phyloP scores from a whole-genome alignment of 92 coral and sea anemone species.

The Scolanthus callimorphus region DNA sequence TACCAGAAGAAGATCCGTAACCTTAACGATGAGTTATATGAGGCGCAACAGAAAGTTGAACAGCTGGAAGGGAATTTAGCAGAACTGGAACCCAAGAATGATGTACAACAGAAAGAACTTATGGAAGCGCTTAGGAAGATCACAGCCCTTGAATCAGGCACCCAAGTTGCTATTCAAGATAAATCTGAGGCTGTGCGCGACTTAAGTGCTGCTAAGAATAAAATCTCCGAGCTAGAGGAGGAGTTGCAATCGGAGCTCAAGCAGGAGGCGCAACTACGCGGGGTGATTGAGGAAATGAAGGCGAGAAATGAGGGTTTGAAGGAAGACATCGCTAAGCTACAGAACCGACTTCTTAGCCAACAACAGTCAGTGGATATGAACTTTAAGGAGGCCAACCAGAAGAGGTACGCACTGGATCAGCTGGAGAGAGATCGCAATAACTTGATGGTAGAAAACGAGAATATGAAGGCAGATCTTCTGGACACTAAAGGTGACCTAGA shows the following conservation, averaged over 20 bases:
- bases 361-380: conserved; percentile 64
- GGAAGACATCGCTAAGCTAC: conserved; percentile 83
- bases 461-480: conserved; percentile 60
- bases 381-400: conserved; percentile 62
- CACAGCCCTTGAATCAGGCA: conserved; percentile 80
- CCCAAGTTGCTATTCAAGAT: conserved; percentile 66
- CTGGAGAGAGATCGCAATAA: conserved; percentile 66
- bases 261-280: conserved; percentile 83
- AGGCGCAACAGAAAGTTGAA: conserved; percentile 63
- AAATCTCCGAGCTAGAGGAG: conserved; percentile 67
- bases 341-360: conserved; percentile 69
- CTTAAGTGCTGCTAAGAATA: conserved; percentile 57
- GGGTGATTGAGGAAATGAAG: conserved; percentile 71
- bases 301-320: conserved; percentile 81
- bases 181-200: conserved; percentile 81
- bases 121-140: conserved; percentile 80
- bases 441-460: conserved; percentile 57
- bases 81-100: conserved; percentile 62
- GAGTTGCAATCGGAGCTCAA: conserved; percentile 82
- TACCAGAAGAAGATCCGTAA: conserved; percentile 80
- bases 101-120: conserved; percentile 72
- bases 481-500: conserved; percentile 64
- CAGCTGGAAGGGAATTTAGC: conserved; percentile 56
- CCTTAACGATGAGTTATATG: conserved; percentile 69
- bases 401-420: conserved; percentile 62